These are phyloP conservation scores for Hemiscyllium ocellatum DNA, from an alignment of 2,113 vertebrate species.

Conservation along the genomic window DNA sequence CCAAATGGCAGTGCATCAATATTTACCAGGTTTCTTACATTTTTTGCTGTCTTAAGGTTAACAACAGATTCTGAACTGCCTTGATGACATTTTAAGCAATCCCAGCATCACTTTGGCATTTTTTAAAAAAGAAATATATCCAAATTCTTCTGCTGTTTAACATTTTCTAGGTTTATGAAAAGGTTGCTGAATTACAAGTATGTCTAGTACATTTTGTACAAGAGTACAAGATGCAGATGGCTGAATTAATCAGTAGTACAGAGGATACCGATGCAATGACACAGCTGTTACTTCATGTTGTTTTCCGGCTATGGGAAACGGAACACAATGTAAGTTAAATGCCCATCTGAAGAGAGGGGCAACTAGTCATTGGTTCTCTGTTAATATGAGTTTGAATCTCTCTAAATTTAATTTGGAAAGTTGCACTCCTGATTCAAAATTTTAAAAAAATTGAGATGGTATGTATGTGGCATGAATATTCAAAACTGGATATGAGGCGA, in stretches of 20 bases:
- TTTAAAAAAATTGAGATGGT: neutral
- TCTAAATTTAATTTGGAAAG: neutral
- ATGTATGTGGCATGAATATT: neutral
- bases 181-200: neutral
- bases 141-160: neutral
- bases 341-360: neutral
- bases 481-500: neutral
- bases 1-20: neutral
- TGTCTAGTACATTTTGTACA: neutral
- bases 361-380: neutral
- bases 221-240: neutral
- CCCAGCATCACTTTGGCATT: neutral
- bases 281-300: neutral
- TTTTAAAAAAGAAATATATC: neutral
- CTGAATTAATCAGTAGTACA: neutral
- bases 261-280: neutral
- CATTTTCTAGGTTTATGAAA: neutral
- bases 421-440: neutral
- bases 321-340: neutral
- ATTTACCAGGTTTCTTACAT: neutral
- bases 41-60: constrained; percentile 1
- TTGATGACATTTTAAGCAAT: neutral
- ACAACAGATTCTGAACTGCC: neutral
- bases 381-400: neutral
- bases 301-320: neutral